Evolutionary conservation across 64 coral and sea anemone genomes (phyloP).

Genomic region (Cladopsammia gracilis): DNA sequence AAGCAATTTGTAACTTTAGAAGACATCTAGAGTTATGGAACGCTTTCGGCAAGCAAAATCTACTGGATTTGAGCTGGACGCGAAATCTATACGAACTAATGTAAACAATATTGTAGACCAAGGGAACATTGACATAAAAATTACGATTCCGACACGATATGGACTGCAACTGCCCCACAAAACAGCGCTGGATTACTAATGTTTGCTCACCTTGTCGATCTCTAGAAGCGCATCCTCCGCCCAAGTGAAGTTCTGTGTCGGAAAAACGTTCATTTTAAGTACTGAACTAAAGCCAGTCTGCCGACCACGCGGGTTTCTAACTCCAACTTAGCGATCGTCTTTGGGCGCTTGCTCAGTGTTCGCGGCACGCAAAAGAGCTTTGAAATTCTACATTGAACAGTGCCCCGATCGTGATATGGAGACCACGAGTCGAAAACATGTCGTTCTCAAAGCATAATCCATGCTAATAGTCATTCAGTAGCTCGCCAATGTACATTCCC

Average conservation of each 20-base stretch:
- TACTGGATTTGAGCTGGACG: not conserved
- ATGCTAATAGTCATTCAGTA: slow-evolving; percentile 11
- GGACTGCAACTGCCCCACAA: not conserved
- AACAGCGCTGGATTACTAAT: slow-evolving; percentile 37
- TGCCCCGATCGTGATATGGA: not conserved
- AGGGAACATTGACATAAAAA: not conserved
- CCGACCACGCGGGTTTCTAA: slow-evolving; percentile 5
- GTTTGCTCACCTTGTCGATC: slow-evolving; percentile 44
- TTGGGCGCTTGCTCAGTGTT: not conserved
- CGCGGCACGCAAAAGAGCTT: not conserved
- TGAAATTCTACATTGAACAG: not conserved
- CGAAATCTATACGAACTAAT: slow-evolving; percentile 26
- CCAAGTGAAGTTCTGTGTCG: slow-evolving; percentile 36
- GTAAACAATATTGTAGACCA: slow-evolving; percentile 46
- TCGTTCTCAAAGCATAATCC: slow-evolving; percentile 35
- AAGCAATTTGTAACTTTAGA: not conserved
- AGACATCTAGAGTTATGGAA: no score
- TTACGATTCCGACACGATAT: slow-evolving; percentile 10
- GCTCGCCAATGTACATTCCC: slow-evolving; percentile 35
- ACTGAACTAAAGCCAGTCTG: not conserved
- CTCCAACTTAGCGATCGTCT: not conserved
- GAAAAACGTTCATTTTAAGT: slow-evolving; percentile 16
- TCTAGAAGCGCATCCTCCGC: slow-evolving; percentile 61
- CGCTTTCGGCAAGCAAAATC: not conserved
- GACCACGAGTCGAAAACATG: slow-evolving; percentile 33